phyloP scores from a whole-genome alignment of 92 coral and sea anemone genomes.

The Siderastrea siderea region DNA sequence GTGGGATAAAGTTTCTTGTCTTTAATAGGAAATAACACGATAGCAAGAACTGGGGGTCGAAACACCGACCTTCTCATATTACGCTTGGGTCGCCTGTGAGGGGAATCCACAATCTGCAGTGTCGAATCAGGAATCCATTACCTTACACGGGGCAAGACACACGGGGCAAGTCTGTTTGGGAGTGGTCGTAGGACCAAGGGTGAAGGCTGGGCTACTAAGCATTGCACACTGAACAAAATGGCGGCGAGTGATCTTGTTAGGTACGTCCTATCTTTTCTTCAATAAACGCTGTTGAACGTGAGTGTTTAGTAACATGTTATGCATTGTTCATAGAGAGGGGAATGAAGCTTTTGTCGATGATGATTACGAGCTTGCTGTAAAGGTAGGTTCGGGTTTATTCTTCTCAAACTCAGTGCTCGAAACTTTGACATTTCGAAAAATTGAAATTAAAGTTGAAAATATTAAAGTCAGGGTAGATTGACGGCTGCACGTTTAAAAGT shows the following conservation, averaged over 20 bases:
- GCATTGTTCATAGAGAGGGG: conserved; percentile 77
- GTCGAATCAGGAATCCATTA: too few species aligned
- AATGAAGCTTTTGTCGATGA: conserved; percentile 96
- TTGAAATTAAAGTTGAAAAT: too few species aligned
- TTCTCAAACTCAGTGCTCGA: background rate
- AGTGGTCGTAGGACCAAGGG: background rate
- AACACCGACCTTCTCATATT: too few species aligned
- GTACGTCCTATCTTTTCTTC: background rate
- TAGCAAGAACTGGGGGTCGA: too few species aligned
- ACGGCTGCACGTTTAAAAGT: too few species aligned
- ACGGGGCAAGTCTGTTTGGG: background rate
- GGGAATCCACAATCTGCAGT: too few species aligned
- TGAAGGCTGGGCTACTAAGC: conserved; percentile 29
- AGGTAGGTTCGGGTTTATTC: conserved; percentile 61
- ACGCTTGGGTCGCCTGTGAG: too few species aligned
- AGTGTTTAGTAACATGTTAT: background rate
- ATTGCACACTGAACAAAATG: background rate
- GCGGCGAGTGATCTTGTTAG: conserved; percentile 38
- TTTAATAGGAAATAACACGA: too few species aligned
- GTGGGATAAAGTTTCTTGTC: too few species aligned
- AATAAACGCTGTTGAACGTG: background rate
- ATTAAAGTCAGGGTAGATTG: too few species aligned
- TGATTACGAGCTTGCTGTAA: conserved; percentile 79
- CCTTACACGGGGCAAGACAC: too few species aligned
- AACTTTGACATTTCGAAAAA: background rate